A percentile compares a stretch with the other conserved stretches of the same genome.
Conservation (phyloP, 2,888 invertebrate genomes). For the Sarcophaga rosellei region DNA sequence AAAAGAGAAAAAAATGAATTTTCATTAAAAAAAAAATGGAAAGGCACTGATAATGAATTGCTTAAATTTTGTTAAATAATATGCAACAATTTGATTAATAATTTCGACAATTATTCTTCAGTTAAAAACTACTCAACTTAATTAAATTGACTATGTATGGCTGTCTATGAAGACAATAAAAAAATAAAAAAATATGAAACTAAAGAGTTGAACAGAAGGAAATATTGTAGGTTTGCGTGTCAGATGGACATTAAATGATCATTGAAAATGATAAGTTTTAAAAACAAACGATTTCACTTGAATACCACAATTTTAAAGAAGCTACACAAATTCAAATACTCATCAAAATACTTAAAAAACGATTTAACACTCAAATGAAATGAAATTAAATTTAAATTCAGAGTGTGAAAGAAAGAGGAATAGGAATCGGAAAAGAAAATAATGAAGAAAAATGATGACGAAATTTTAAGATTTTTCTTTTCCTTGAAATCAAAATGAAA, state of each 20-base stretch:
- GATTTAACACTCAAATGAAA: conserved; percentile 9
- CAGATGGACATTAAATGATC: conserved; percentile 36
- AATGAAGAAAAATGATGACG: neutral
- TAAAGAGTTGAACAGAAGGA: neutral
- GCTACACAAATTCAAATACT: neutral
- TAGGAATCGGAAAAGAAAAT: neutral
- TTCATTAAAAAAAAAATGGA: neutral
- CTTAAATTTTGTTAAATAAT: conserved; percentile 4
- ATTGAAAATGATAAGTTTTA: conserved; percentile 17
- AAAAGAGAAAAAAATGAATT: conserved; percentile 15
- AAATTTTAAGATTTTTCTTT: neutral
- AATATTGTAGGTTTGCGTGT: conserved; percentile 43
- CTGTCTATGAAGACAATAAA: neutral
- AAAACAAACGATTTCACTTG: conserved; percentile 23
- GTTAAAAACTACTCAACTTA: conserved; percentile 46
- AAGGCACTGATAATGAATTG: neutral
- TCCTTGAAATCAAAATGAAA: neutral
- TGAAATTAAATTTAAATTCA: neutral
- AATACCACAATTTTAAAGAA: neutral
- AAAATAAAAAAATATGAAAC: neutral
- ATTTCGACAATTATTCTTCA: conserved; percentile 13
- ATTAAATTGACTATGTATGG: conserved; percentile 3
- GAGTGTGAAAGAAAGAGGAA: neutral
- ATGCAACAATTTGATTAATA: neutral
- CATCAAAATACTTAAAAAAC: conserved; percentile 22